Conservation (phyloP, 2,888 invertebrate genomes). For the Lasioglossum vierecki region DNA sequence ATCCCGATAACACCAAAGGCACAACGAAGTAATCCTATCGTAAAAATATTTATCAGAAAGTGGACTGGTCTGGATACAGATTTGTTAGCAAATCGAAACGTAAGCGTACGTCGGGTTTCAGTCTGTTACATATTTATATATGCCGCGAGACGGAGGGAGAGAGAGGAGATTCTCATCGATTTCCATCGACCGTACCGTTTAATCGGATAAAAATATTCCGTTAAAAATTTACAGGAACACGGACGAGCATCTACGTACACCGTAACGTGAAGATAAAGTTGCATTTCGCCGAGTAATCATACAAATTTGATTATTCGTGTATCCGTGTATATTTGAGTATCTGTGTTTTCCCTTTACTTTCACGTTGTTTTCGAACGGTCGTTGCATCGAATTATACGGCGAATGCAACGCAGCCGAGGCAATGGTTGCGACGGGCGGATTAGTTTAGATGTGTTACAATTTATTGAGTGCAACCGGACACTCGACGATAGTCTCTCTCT, state of each 20-base stretch:
- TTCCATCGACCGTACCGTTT: background rate
- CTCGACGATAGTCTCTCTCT: slow-evolving; percentile 33
- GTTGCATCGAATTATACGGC: background rate
- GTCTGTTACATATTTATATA: background rate
- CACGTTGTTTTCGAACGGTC: background rate
- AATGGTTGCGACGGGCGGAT: slow-evolving; percentile 9
- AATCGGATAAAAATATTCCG: slow-evolving; percentile 2
- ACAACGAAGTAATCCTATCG: background rate
- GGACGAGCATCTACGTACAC: too few relatives aligned
- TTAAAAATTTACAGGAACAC: background rate
- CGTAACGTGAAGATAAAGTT: too few relatives aligned
- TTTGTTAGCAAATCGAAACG: background rate
- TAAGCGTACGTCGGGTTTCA: background rate
- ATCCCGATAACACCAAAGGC: background rate
- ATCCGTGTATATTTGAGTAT: too few relatives aligned
- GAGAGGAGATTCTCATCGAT: slow-evolving; percentile 16
- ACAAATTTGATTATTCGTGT: background rate
- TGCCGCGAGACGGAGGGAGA: background rate
- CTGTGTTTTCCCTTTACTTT: slow-evolving; percentile 8
- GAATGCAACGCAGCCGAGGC: background rate
- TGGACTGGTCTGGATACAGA: background rate
- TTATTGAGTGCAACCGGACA: slow-evolving; percentile 49
- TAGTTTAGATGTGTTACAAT: slow-evolving; percentile 39
- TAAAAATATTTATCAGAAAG: background rate
- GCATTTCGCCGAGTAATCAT: background rate